These are phyloP conservation scores for Luidia sarsii DNA, from an alignment of 53 echinoderm and acorn worm species.

Conservation along the genomic window DNA sequence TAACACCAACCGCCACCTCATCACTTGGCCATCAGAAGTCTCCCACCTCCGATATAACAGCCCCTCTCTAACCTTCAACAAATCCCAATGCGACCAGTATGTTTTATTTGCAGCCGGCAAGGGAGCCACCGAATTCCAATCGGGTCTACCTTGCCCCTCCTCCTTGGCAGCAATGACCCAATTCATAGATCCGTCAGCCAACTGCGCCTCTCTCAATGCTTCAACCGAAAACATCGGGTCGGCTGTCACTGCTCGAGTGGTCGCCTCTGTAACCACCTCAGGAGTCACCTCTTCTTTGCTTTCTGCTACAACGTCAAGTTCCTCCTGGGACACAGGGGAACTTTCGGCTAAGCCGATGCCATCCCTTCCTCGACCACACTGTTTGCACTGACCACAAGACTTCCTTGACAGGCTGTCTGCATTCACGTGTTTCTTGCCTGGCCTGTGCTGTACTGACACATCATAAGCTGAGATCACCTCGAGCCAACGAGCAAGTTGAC, in stretches of 20 bases:
- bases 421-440: too few species aligned
- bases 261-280: background rate
- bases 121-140: background rate
- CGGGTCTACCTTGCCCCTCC: background rate
- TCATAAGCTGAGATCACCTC: conserved; percentile 28
- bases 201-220: background rate
- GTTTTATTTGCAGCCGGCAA: background rate
- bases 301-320: background rate
- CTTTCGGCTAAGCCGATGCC: too few species aligned
- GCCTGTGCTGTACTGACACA: conserved; percentile 25
- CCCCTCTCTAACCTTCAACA: background rate
- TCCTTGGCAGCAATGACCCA: conserved; percentile 1
- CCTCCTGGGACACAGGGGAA: too few species aligned
- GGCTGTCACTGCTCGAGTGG: background rate
- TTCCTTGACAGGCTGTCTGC: conserved; percentile 31
- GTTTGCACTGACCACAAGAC: conserved; percentile 21
- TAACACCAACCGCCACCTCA: conserved; percentile 26
- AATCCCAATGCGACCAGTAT: background rate
- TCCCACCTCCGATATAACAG: conserved; percentile 36
- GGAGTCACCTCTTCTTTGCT: too few species aligned
- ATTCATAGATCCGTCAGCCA: background rate
- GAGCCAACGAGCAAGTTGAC: conserved; percentile 54
- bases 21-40: background rate
- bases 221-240: background rate
- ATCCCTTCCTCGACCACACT: too few species aligned